These are phyloP conservation scores for Micrasema longulum DNA, from an alignment of 1,140 invertebrate genomes.

Conservation along the genomic window DNA sequence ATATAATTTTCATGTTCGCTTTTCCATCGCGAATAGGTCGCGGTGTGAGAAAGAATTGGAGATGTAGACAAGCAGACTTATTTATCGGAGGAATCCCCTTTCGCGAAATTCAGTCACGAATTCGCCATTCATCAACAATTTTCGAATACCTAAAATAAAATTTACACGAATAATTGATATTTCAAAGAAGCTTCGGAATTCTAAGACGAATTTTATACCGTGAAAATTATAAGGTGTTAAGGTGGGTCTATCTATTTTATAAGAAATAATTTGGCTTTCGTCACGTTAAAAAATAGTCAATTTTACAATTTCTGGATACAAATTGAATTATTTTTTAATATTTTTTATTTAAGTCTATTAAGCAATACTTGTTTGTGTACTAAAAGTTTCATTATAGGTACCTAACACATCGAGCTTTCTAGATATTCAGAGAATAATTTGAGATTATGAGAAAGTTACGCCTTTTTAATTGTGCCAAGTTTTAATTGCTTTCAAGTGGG, in stretches of 20 bases:
- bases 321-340: too few species aligned
- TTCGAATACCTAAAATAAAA: background rate
- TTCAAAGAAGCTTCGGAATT: background rate
- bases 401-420: background rate
- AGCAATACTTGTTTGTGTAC: too few species aligned
- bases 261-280: too few species aligned
- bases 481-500: conserved; percentile 24
- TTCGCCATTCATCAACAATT: conserved; percentile 14
- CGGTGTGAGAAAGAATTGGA: too few species aligned
- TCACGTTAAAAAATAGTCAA: too few species aligned
- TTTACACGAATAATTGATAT: conserved; percentile 20
- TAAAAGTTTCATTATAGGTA: too few species aligned
- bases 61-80: conserved; percentile 7
- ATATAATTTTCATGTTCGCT: background rate
- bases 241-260: too few species aligned
- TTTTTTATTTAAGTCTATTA: too few species aligned
- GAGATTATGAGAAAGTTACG: conserved; percentile 13
- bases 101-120: conserved; percentile 13
- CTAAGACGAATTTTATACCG: too few species aligned
- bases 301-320: too few species aligned
- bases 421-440: background rate
- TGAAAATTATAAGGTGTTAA: too few species aligned
- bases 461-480: conserved; percentile 30
- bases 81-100: conserved; percentile 4
- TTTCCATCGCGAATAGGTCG: background rate